Percentiles rank a stretch among this genome's conserved stretches.
Evolutionary conservation across 64 coral and sea anemone genomes (phyloP).

Genomic region (Dendronephthya gigantea): DNA sequence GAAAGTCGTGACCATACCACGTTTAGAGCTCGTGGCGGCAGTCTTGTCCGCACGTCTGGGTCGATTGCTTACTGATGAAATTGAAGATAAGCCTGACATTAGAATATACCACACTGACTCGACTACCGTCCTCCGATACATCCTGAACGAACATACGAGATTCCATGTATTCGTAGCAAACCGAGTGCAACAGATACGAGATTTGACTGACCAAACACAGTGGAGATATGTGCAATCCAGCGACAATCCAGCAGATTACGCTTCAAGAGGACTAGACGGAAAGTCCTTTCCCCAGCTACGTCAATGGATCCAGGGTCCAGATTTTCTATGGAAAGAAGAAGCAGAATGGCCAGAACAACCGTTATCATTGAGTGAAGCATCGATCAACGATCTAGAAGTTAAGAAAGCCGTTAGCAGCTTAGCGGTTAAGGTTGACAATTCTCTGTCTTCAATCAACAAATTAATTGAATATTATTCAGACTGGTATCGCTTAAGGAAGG

Average conservation of each 20-base stretch:
- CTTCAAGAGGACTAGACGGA: background rate
- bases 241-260: background rate
- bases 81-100: slow-evolving; percentile 6
- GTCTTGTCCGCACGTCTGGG: slow-evolving; percentile 7
- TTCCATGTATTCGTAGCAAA: slow-evolving; percentile 18
- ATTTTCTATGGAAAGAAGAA: background rate
- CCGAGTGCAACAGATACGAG: background rate
- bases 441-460: background rate
- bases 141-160: background rate
- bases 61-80: background rate
- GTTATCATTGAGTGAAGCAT: background rate
- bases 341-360: background rate
- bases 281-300: background rate
- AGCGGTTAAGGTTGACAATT: background rate
- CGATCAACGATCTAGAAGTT: background rate
- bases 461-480: background rate
- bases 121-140: slow-evolving; percentile 4
- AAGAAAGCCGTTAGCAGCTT: background rate
- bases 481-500: background rate
- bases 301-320: background rate
- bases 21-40: slow-evolving; percentile 18
- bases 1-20: slow-evolving; percentile 29
- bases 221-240: background rate
- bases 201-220: background rate
- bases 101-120: slow-evolving; percentile 23